Evolutionary conservation across 2,113 vertebrate species (phyloP), one percentile per base, ranked within the genome.

Genomic region (Pedionomus torquatus): DNA sequence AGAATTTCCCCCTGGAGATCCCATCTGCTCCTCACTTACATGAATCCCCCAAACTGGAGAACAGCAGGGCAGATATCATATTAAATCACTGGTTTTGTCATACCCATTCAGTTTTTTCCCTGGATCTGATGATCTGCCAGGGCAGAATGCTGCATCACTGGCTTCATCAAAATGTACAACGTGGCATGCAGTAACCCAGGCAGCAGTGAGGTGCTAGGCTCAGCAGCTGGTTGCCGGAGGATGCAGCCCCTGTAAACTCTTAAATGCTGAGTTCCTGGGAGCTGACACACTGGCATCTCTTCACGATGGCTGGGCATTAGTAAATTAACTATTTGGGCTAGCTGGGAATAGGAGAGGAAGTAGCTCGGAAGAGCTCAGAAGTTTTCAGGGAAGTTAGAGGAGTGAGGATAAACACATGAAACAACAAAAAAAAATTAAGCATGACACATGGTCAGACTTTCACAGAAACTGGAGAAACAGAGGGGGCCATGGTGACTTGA

Each of bases 51-150:
- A 79, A 96, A 96, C 86, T 75, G 93, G 89, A 92, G 65, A 96
- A 85, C 88, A 90, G 95, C 96, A 97, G 90, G 88, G 93, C 69
- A 97, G 87, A 63, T 57, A 91, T 84, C 88, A 63, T 57, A 95
- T 97, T 98, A 97, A 97, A 97, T 97, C 95, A 95, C 89, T 55
- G n/a, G 71, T 81, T 97, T 96, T 91, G 77, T 95, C 93, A 90
- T 81, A 70, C 72, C 39, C 94, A 94, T 92, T 96, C 97, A 97
- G 63, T 49, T 97, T 95, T 95, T 96, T 33, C 89, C 6, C n/a
- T 86, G 81, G 72, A 37, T 94, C 69, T 57, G 89, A 84, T 81
- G 86, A 83, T 87, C 91, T 95, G 81, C 87, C 96, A 96, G 93
- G 94, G 64, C 92, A 96, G 87, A 94, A 60, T 78, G 82, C 82